Evolutionary conservation across 2,797 vertebrate genomes (phyloP).

Genomic region (Rhabdomys pumilio): DNA sequence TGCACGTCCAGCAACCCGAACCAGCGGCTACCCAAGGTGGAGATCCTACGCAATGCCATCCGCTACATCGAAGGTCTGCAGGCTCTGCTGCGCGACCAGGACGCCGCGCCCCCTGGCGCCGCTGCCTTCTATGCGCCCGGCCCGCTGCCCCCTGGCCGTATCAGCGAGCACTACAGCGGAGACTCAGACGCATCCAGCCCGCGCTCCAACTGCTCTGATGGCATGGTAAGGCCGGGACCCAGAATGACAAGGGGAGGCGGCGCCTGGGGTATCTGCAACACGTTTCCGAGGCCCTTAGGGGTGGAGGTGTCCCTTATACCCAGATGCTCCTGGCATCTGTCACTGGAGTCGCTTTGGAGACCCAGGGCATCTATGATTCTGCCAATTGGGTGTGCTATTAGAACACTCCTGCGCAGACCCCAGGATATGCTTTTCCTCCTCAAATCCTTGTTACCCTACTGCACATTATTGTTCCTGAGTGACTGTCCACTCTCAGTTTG

Average conservation of each 20-base stretch:
- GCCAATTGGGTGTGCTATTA: background rate
- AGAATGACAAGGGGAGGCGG: background rate
- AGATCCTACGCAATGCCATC: conserved; percentile 99
- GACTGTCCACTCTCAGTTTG: background rate
- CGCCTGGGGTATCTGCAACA: too few relatives aligned
- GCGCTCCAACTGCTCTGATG: conserved; percentile 97
- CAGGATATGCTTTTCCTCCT: background rate
- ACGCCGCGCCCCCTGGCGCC: conserved; percentile 88
- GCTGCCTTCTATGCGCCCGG: conserved; percentile 91
- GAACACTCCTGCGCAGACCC: background rate
- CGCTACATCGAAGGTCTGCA: conserved; percentile 98
- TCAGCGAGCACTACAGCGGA: conserved; percentile 97
- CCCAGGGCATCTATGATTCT: background rate
- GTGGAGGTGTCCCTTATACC: background rate
- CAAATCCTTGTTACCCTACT: background rate
- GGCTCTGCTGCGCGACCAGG: conserved; percentile 95
- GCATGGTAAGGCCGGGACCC: conserved; percentile 93
- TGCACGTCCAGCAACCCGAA: conserved; percentile 97
- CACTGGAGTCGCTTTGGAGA: background rate
- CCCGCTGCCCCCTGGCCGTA: conserved; percentile 78
- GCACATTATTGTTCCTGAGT: background rate
- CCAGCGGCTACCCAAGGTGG: conserved; percentile 98
- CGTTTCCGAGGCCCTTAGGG: background rate
- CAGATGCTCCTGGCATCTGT: background rate
- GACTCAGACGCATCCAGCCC: conserved; percentile 98